A percentile compares a stretch with the other conserved stretches of the same genome.
Conservation (phyloP, 2,888 invertebrate genomes). For the Mylabris sibirica region DNA sequence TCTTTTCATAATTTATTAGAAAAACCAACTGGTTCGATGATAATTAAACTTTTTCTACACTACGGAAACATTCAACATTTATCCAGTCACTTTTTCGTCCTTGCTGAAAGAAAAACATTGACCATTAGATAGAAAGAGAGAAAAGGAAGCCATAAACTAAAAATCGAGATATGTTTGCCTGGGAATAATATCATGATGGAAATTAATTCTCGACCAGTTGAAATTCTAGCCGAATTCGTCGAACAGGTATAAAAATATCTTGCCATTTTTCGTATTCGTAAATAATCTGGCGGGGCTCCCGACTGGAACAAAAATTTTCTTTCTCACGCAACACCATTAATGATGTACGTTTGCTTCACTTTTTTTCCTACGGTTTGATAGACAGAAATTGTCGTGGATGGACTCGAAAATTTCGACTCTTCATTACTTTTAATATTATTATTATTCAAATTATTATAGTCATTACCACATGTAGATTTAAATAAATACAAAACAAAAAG, state of each 20-base stretch:
- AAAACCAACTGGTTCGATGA: conserved; percentile 10
- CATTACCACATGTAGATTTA: conserved; percentile 6
- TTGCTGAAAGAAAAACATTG: background rate
- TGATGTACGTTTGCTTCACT: background rate
- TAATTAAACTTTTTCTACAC: background rate
- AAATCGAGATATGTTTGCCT: conserved; percentile 4
- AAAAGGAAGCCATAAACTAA: background rate
- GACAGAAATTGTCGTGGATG: conserved; percentile 3
- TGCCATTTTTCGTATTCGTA: conserved; percentile 18
- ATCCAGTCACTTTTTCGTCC: background rate
- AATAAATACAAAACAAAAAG: conserved; percentile 16
- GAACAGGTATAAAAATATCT: conserved; percentile 16
- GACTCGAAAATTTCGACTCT: conserved; percentile 3
- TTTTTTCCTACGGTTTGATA: conserved; percentile 3
- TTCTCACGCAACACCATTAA: conserved; percentile 33
- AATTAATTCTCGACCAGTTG: conserved; percentile 18
- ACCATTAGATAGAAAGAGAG: background rate
- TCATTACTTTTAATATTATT: background rate
- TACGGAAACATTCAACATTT: background rate
- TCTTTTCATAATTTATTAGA: conserved; percentile 11
- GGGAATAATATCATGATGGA: background rate
- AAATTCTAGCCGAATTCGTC: conserved; percentile 16
- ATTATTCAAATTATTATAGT: background rate
- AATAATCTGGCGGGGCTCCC: conserved; percentile 23
- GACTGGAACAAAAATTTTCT: conserved; percentile 32